phyloP scores from a whole-genome alignment of 53 echinoderm and acorn worm genomes.

The Actinopyga echinites region DNA sequence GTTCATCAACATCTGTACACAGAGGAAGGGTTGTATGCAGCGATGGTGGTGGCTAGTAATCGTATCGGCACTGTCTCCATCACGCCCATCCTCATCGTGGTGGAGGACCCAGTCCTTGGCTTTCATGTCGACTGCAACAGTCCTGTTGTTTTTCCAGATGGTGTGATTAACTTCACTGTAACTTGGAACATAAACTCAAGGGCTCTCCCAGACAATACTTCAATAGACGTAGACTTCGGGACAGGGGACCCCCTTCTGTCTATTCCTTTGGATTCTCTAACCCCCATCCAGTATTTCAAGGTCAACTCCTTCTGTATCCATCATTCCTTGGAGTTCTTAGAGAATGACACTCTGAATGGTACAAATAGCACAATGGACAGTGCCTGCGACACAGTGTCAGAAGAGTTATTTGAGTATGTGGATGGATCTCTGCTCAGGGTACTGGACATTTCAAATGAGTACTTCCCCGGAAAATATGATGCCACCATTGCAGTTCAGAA shows the following conservation, averaged over 20 bases:
- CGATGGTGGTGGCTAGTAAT: slow-evolving; percentile 63
- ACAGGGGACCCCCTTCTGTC: slow-evolving; percentile 3
- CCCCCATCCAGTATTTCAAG: background rate
- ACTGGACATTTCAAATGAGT: slow-evolving; percentile 48
- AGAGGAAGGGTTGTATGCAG: slow-evolving; percentile 66
- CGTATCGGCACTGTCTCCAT: slow-evolving; percentile 42
- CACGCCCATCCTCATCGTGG: slow-evolving; percentile 61
- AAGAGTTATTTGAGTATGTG: slow-evolving; percentile 14
- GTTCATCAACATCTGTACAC: slow-evolving; percentile 66
- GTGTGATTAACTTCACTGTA: slow-evolving; percentile 51
- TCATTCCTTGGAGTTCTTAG: background rate
- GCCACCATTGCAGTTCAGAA: slow-evolving; percentile 53
- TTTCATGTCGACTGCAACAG: slow-evolving; percentile 52
- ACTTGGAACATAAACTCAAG: slow-evolving; percentile 55
- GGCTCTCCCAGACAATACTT: slow-evolving; percentile 70
- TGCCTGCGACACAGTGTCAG: background rate
- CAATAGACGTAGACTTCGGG: slow-evolving; percentile 64
- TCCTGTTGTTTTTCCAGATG: slow-evolving; percentile 67
- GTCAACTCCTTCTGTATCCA: slow-evolving; percentile 33
- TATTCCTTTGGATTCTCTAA: slow-evolving; percentile 41
- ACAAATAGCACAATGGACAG: background rate
- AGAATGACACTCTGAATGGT: slow-evolving; percentile 15
- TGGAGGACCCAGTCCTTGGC: slow-evolving; percentile 62
- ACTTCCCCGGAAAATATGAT: slow-evolving; percentile 61
- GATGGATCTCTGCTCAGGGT: slow-evolving; percentile 36